Evolutionary conservation across 2,113 vertebrate species (phyloP).

Genomic region (Prinia subflava): DNA sequence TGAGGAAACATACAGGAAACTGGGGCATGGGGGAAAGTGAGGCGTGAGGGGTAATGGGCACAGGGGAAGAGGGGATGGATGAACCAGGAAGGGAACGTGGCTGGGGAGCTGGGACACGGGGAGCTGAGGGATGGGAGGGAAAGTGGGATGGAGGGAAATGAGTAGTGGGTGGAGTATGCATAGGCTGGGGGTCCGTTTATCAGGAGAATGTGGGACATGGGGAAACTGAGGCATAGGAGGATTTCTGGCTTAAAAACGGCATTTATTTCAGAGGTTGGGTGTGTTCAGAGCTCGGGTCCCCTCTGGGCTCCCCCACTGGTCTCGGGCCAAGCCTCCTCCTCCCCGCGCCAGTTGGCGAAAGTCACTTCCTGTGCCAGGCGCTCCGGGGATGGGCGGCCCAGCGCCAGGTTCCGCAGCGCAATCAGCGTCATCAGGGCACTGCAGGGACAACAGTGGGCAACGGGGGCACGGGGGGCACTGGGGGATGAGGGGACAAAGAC

Average conservation of each 20-base stretch:
- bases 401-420: slow-evolving; percentile 83
- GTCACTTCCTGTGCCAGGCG: slow-evolving; percentile 86
- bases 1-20: neutral
- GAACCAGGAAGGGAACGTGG: neutral
- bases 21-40: neutral
- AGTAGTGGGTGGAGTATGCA: neutral
- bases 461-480: fast-evolving
- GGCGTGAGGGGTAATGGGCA: too few relatives aligned
- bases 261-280: neutral
- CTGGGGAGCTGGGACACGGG: neutral
- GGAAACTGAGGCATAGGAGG: neutral
- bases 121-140: neutral
- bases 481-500: fast-evolving
- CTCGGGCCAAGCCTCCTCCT: slow-evolving; percentile 16
- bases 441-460: neutral
- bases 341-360: slow-evolving; percentile 77
- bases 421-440: slow-evolving; percentile 84
- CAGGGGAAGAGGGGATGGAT: neutral
- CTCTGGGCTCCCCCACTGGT: fast-evolving
- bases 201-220: neutral
- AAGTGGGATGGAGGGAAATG: neutral
- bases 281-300: neutral
- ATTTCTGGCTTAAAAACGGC: neutral
- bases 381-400: slow-evolving; percentile 84
- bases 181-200: too few relatives aligned